Base-by-base conservation (phyloP, 2,113 vertebrate genomes). In the Pteronura brasiliensis region DNA sequence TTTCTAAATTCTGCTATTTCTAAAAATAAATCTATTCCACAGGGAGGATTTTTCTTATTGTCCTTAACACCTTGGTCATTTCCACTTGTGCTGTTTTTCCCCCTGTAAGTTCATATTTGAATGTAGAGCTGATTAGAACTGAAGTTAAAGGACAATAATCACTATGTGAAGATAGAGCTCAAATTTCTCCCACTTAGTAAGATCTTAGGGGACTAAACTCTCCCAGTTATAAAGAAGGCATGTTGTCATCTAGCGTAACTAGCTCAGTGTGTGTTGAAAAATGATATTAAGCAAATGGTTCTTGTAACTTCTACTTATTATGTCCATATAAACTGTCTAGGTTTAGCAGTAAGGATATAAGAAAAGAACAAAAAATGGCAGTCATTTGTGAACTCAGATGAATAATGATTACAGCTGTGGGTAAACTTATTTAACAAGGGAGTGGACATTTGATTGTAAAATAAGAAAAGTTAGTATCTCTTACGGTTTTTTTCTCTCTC, bases 401-500 rank as follows among this genome's bases (percentile, higher is more conserved):
- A 96, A 36, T 44, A 87, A 81, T 80, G 34, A 96, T 20, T 90
- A 71, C 7, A 93, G 44, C 17, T 72, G 21, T 69, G 44, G 14
- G 69, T 85, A 83, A 83, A 93, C 15, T 29, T 83, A 90, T 76
- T 65, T 71, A 12, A 79, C 21, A 93, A 88, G 65, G 67, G 18
- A 94, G 59, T 25, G 72, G 34, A 96, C 15, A 63, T 89, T 79
- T 21, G 44, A 80, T 81, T 96, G 88, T 92, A 77, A 90, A 94
- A 71, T 88, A 0, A 1, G 42, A 95, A 82, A 76, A 13, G 21
- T 4, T 13, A 14, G 9, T 17, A 18, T n/a, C 88, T 98, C 99
- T 99, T 98, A 99, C 99, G 98, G 99, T 99, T 98, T 99, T 99
- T 97, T 99, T 99, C 98, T 99, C 99, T 86, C 99, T 99, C 98